Evolutionary conservation across 1,140 invertebrate species (phyloP).

Genomic region (Acromyrmex charruanus): DNA sequence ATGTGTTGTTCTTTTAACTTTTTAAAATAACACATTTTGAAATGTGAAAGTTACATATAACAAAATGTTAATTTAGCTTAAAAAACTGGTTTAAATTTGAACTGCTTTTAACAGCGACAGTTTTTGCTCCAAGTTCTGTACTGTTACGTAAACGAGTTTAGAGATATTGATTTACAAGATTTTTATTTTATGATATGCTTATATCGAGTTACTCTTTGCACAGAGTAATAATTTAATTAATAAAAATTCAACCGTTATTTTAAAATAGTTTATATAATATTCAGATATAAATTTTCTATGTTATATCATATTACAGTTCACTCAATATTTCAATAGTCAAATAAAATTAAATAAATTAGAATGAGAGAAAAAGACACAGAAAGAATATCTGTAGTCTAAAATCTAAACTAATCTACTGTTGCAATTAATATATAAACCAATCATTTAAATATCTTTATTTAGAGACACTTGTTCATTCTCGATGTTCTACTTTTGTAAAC

Average conservation of each 20-base stretch:
- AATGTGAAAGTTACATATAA: no score
- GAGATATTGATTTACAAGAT: not conserved
- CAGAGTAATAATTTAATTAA: not conserved
- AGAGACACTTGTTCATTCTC: not conserved
- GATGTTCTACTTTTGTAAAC: not conserved
- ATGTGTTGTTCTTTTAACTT: no score
- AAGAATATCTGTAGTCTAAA: not conserved
- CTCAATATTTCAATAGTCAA: not conserved
- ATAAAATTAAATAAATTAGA: not conserved
- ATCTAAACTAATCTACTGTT: not conserved
- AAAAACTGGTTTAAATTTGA: no score
- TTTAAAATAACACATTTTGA: no score
- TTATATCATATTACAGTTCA: not conserved
- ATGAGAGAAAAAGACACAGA: no score
- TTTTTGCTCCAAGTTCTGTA: not conserved
- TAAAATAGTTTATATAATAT: not conserved
- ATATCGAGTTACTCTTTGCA: not conserved
- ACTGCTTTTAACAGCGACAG: not conserved
- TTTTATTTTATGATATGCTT: conserved; percentile 3
- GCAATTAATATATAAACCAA: not conserved
- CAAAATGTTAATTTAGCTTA: no score
- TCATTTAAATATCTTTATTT: not conserved
- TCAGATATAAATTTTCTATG: not conserved
- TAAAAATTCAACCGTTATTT: conserved; percentile 12
- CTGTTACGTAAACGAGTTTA: not conserved